Conservation (phyloP, 2,113 vertebrate species). For the Macquaria ambigua region DNA sequence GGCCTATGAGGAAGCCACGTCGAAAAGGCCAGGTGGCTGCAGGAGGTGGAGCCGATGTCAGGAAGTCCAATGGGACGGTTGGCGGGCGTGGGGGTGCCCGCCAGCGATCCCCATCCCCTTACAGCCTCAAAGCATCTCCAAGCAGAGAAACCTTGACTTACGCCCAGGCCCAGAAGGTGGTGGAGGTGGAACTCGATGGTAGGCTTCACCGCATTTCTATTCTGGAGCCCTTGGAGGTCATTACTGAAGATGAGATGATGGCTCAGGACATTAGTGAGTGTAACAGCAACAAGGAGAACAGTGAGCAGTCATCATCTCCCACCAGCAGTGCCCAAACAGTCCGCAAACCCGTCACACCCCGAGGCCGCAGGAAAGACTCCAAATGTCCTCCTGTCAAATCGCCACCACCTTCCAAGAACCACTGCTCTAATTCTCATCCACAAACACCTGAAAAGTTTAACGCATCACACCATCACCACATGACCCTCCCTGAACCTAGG, state of each 20-base stretch:
- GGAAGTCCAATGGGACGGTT: constrained; percentile 74
- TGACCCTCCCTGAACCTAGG: constrained; percentile 91
- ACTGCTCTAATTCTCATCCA: constrained; percentile 60
- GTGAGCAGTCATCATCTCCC: constrained; percentile 89
- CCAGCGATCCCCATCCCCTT: constrained; percentile 91
- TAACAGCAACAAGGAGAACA: constrained; percentile 99
- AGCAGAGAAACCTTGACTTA: constrained; percentile 93
- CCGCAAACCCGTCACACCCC: constrained; percentile 85
- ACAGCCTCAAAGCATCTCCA: constrained; percentile 93
- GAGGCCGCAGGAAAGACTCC: constrained; percentile 91
- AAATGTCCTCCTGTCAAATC: constrained; percentile 73
- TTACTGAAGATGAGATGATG: constrained; percentile 95
- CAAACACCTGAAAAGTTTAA: constrained; percentile 73
- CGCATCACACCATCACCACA: constrained; percentile 74
- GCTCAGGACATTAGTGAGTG: constrained; percentile 97
- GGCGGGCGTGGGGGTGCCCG: constrained; percentile 81
- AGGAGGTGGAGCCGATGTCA: constrained; percentile 78
- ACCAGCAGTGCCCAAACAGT: constrained; percentile 86
- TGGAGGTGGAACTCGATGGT: constrained; percentile 97
- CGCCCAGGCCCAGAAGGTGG: constrained; percentile 94
- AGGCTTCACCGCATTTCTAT: constrained; percentile 96
- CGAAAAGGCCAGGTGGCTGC: constrained; percentile 86
- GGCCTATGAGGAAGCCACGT: constrained; percentile 95
- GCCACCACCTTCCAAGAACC: constrained; percentile 76
- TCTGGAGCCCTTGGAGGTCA: constrained; percentile 94